phyloP scores from a whole-genome alignment of 2,888 invertebrate genomes.

The Dynastes hyllus region DNA sequence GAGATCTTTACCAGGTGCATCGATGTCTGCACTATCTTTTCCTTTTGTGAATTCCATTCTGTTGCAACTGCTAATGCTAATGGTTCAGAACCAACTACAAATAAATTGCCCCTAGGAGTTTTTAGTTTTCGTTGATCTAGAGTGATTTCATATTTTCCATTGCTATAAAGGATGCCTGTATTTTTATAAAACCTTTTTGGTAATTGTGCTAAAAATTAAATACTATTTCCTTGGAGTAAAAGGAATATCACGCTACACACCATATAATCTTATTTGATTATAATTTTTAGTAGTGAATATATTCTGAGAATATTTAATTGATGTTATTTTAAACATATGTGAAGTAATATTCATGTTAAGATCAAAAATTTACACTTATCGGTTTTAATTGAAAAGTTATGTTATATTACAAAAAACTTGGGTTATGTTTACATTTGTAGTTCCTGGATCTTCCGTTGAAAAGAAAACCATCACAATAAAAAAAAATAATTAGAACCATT shows the following conservation, averaged over 20 bases:
- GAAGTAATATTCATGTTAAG: slow-evolving; percentile 10
- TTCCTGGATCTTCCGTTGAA: too few species aligned
- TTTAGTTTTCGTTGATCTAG: slow-evolving; percentile 92
- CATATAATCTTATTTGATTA: slow-evolving; percentile 32
- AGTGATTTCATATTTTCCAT: slow-evolving; percentile 87
- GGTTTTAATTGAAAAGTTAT: not conserved
- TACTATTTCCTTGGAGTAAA: not conserved
- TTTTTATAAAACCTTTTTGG: slow-evolving; percentile 84
- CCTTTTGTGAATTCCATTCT: slow-evolving; percentile 94
- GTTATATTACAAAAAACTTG: not conserved
- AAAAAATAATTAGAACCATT: too few species aligned
- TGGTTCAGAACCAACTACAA: slow-evolving; percentile 87
- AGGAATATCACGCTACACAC: not conserved
- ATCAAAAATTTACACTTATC: not conserved
- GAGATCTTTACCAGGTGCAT: slow-evolving; percentile 87
- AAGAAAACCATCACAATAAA: too few species aligned
- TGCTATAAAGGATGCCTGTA: slow-evolving; percentile 81
- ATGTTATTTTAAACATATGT: slow-evolving; percentile 9
- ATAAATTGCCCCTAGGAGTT: slow-evolving; percentile 88
- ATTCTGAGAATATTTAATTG: not conserved
- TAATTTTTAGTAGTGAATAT: not conserved
- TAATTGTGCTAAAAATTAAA: slow-evolving; percentile 55
- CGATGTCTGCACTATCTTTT: slow-evolving; percentile 81
- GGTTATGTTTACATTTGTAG: too few species aligned
- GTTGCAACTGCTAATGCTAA: slow-evolving; percentile 94